Evolutionary conservation across 2,113 vertebrate genomes (phyloP), one percentile per base, ranked within the genome.

Genomic region (Phaetusa simplex): DNA sequence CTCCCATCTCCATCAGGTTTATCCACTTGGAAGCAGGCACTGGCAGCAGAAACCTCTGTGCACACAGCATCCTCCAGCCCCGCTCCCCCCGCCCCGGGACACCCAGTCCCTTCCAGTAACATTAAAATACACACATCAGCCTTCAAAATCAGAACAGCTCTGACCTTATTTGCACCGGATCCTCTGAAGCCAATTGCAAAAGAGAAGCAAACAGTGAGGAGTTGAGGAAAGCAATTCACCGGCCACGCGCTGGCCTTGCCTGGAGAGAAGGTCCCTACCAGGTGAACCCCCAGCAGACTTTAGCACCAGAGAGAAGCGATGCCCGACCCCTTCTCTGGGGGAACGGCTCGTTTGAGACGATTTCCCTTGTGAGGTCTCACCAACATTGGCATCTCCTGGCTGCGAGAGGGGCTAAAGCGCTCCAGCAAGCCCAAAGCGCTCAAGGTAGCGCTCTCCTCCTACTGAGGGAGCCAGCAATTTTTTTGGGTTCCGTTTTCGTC

Each of bases 101-200:
- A 7, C 17, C 71, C 83, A 4, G 45, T n/a, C 50, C 82, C 50
- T n/a, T 22, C 4, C n/a, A 3, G 14, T 2, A 40, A 15, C 67
- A 43, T 18, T 2, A 14, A 43, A 12, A 21, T 16, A 15, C 82
- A 52, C n/a, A 34, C 71, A 36, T 11, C 67, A 62, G 64, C 61
- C 88, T 49, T 23, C 42, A 3, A 40, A 34, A 49, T 1, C 59
- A 6, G 34, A 84, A 8, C 91, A 49, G 82, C 95, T 94, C 96
- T 98, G 97, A 98, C 98, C 98, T 98, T 93, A 93, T 96, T 95
- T 90, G 96, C 67, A 96, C 97, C 71, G 69, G 81, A 97, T 98
- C 98, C 98, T 98, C 98, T 98, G 98, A 86, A 98, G 98, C 98
- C 95, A 97, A 98, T 93, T 95, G 96, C 95, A 98, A 98, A 98